Evolutionary conservation across 1,140 invertebrate species (phyloP), one percentile per base, ranked within the genome.

Genomic region (Achroia grisella): DNA sequence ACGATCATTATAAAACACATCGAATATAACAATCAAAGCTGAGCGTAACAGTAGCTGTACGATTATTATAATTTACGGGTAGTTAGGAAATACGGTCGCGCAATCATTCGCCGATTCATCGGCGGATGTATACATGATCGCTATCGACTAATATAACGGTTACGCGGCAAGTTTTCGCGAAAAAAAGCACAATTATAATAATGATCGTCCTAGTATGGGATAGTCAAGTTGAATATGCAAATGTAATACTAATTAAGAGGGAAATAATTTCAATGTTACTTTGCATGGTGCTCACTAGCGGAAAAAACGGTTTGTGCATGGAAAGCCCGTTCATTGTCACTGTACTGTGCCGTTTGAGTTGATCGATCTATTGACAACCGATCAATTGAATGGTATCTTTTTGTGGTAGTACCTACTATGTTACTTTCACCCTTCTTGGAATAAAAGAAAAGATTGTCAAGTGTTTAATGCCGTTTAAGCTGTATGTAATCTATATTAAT

Each of bases 191-290:
- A 72, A 79, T 80, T 80, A 81, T 72, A 65, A 77, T 81, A 78
- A 80, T 81, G 69, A 67, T 68, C 67, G 64, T 70, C 76, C 77
- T 68, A 75, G 67, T 80, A 84, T 80, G 77, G 78, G 65, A 73
- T 75, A 52, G 47, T 58, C 46, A 46, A 50, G 71, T 75, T 78
- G 74, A 72, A 68, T 82, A 81, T 84, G 80, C 66, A 78, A 81
- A 84, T 84, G 42, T 47, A 48, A 47, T 52, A 69, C 68, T 80
- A 79, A 84, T 81, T 81, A 84, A 69, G 63, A 79, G 54, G 69
- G 68, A 76, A 80, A 77, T 69, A 60, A 63, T 73, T 71, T 70
- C 73, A 75, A 71, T 67, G 61, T 65, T 56, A 54, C 73, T 47
- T 74, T 69, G 66, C 70, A 67, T 77, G 64, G 50, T 52, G 56